Percentiles rank a stretch among this genome's conserved stretches.
phyloP scores from a whole-genome alignment of 2,888 invertebrate species.

The Campoplex capitator region DNA sequence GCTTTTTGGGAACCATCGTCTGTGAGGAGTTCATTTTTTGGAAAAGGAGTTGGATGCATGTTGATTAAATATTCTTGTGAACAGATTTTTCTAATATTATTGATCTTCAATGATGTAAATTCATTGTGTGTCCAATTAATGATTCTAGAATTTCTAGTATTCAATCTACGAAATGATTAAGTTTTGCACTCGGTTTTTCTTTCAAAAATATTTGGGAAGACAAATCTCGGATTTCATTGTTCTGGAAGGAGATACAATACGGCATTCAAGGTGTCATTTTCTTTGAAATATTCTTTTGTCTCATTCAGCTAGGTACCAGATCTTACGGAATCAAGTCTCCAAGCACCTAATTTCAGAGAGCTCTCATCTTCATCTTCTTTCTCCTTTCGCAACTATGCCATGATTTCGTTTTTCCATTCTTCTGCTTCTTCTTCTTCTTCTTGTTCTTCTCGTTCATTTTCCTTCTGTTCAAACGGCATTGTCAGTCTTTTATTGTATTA shows the following conservation, averaged over 20 bases:
- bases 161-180: background rate
- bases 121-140: background rate
- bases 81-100: background rate
- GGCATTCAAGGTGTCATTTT: constrained; percentile 35
- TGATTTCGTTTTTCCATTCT: constrained; percentile 24
- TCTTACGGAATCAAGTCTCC: constrained; percentile 65
- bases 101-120: background rate
- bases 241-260: constrained; percentile 3
- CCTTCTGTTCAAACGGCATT: constrained; percentile 25
- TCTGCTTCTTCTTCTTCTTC: constrained; percentile 24
- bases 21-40: constrained; percentile 31
- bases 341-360: constrained; percentile 63
- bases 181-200: background rate
- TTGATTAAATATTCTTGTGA: background rate
- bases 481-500: constrained; percentile 67
- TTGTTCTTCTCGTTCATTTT: constrained; percentile 21
- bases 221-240: constrained; percentile 30
- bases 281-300: constrained; percentile 56
- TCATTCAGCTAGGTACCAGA: constrained; percentile 41
- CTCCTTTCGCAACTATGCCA: constrained; percentile 42
- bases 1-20: constrained; percentile 41
- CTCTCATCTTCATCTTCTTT: constrained; percentile 54
- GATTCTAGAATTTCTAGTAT: background rate
- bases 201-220: background rate
- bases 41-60: background rate